These are phyloP conservation scores for Psittacula cyanocephala DNA, from an alignment of 2,113 vertebrate genomes.

Conservation along the genomic window DNA sequence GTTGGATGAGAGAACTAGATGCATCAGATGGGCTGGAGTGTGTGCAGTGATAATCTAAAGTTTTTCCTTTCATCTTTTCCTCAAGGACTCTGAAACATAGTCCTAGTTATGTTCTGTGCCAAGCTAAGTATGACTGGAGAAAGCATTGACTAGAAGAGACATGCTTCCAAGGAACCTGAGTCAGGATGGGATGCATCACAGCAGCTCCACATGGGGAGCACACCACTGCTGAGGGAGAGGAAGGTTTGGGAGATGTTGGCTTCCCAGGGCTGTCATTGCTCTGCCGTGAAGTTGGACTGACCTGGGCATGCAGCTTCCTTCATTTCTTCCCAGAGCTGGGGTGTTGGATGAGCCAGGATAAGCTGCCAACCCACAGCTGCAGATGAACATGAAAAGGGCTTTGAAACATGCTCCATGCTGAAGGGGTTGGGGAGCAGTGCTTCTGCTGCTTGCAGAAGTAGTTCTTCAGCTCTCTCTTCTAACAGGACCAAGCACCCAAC, in stretches of 20 bases:
- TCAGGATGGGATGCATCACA: background rate
- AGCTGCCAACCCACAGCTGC: too few species aligned
- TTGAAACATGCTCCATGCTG: background rate
- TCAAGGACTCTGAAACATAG: background rate
- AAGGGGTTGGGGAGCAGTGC: background rate
- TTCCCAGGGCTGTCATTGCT: background rate
- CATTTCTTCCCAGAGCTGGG: background rate
- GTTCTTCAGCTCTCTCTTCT: background rate
- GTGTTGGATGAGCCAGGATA: background rate
- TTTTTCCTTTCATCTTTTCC: background rate
- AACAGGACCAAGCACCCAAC: background rate
- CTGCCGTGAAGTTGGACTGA: background rate
- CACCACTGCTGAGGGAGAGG: accelerated
- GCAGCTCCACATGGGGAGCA: accelerated
- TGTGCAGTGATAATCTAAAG: background rate
- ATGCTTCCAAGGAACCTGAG: background rate
- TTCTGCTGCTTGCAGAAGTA: background rate
- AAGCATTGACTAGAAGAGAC: background rate
- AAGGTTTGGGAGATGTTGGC: background rate
- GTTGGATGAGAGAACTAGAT: background rate
- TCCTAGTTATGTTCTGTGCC: background rate
- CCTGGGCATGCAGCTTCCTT: background rate
- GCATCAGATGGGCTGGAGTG: background rate
- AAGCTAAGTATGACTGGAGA: background rate
- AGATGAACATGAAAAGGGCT: too few species aligned